Percentiles rank a stretch among this genome's conserved stretches.
Evolutionary conservation across 1,140 invertebrate genomes (phyloP).

Genomic region (Dreissena polymorpha): DNA sequence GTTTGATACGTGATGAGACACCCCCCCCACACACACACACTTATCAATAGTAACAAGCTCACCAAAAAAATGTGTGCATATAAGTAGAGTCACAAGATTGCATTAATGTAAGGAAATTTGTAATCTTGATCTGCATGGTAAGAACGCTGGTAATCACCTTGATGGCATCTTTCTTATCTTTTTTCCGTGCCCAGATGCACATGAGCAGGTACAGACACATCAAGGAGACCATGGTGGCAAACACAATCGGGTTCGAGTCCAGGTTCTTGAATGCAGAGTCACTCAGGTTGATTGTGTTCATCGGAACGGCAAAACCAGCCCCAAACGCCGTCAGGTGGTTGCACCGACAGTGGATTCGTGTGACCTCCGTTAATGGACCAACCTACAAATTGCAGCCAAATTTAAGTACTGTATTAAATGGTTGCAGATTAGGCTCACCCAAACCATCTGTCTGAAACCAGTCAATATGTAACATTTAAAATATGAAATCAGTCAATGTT

Average conservation of each 20-base stretch:
- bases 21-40: no score
- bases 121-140: no score
- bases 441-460: no score
- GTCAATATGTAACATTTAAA: no score
- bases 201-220: constrained; percentile 78
- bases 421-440: background rate
- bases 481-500: no score
- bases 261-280: constrained; percentile 61
- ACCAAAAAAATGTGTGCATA: no score
- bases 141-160: constrained; percentile 47
- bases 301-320: constrained; percentile 60
- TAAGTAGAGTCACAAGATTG: no score
- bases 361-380: constrained; percentile 55
- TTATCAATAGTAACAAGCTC: no score
- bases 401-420: background rate
- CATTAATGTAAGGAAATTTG: no score
- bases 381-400: constrained; percentile 56
- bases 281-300: constrained; percentile 62
- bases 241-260: constrained; percentile 66
- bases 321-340: constrained; percentile 65
- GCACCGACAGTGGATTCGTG: constrained; percentile 62
- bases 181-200: constrained; percentile 78
- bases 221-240: constrained; percentile 78
- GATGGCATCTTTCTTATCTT: constrained; percentile 79
- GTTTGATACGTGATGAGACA: no score